phyloP scores from a whole-genome alignment of 2,888 invertebrate species.

The Ellobium chinense region DNA sequence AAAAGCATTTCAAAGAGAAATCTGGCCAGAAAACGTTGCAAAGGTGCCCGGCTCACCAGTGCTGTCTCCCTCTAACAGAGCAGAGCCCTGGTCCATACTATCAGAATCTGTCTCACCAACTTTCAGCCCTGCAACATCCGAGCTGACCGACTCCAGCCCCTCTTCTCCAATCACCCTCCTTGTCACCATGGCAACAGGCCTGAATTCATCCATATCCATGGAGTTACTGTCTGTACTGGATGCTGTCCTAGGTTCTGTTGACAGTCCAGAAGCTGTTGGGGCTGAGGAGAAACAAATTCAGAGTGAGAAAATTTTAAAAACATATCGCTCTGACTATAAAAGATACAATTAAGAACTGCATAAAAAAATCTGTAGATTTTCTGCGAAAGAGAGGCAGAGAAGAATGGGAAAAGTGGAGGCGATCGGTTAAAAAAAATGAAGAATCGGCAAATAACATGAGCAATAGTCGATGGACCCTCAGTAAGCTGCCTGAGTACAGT shows the following conservation, averaged over 20 bases:
- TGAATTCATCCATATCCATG: constrained; percentile 48
- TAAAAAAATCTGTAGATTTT: neutral
- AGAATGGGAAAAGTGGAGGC: too few relatives aligned
- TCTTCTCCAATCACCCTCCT: constrained; percentile 36
- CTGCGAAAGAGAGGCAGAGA: too few relatives aligned
- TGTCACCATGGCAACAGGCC: constrained; percentile 51
- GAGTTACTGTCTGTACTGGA: constrained; percentile 41
- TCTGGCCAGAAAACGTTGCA: neutral
- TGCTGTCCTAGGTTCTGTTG: constrained; percentile 2
- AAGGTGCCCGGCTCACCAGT: constrained; percentile 5
- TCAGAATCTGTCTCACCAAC: constrained; percentile 36
- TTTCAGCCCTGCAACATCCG: constrained; percentile 40
- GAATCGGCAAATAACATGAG: too few relatives aligned
- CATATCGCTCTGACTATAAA: too few relatives aligned
- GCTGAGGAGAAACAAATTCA: neutral
- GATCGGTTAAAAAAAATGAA: too few relatives aligned
- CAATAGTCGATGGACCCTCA: too few relatives aligned
- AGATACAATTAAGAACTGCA: neutral
- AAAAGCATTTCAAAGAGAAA: too few relatives aligned
- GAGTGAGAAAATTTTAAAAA: too few relatives aligned
- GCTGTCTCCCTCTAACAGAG: constrained; percentile 6
- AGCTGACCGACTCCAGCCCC: constrained; percentile 39
- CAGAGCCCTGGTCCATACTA: constrained; percentile 21
- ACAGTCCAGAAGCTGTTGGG: neutral
- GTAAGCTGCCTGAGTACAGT: too few relatives aligned